Base-by-base conservation (phyloP, 2,888 invertebrate genomes). In the Cremastobaeus sp. region DNA sequence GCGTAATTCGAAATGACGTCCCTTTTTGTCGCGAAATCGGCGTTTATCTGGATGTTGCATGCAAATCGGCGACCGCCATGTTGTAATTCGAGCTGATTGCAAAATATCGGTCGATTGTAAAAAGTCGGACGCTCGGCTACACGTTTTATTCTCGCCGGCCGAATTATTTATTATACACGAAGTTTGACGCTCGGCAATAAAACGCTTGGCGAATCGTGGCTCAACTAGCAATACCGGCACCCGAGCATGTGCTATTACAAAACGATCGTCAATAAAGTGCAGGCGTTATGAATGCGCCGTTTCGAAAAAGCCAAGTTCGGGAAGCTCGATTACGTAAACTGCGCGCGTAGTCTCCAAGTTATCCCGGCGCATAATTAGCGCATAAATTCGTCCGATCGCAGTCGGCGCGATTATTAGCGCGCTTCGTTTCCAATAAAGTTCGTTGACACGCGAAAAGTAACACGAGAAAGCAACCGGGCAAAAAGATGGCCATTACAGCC, bases 391-490 rank as follows among this genome's bases (percentile, higher is more conserved):
- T 21, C 47, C 34, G 41, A 55, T 66, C 57, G 48, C 28, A 45
- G 32, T 45, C 12, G 18, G 8, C 9, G n/a, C 8, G 34, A 45
- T 57, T 30, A 55, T 55, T 41, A 39, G 32, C 30, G 11, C 25
- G 28, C 35, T 35, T 28, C 28, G 47, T 59, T 25, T 59, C 15
- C 37, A 41, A 57, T 35, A 55, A 17, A 45, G 65, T 65, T 28
- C 65, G 18, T 54, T 65, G 65, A 54, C 65, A 54, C 55, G 50
- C 43, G 20, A 43, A 64, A 45, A 45, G 41, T 64, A 55, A 54
- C 34, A 55, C 64, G 54, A 45, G 64, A 64, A 64, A 64, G 64
- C 35, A 34, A 39, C 15, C 25, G 35, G 17, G 28, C 21, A 18
- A 28, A 30, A 47, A 37, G 9, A 20, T 37, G 2, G 18, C 15